Conservation (phyloP, 2,888 invertebrate genomes). For the Embidobia sp. region DNA sequence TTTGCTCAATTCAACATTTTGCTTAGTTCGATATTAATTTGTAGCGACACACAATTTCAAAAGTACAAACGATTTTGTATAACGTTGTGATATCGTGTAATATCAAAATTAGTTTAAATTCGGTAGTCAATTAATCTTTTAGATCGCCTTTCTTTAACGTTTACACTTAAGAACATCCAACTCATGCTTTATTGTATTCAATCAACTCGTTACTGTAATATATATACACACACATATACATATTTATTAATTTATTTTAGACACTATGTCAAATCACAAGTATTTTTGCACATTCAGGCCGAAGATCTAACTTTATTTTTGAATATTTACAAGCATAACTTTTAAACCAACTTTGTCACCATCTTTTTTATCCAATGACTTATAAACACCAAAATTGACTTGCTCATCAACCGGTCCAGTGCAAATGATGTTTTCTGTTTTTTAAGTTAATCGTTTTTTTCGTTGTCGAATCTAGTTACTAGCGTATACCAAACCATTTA, state of each 20-base stretch:
- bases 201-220: too few relatives aligned
- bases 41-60: conserved; percentile 9
- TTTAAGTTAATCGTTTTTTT: conserved; percentile 14
- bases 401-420: conserved; percentile 20
- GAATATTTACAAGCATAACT: conserved; percentile 16
- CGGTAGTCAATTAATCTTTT: conserved; percentile 11
- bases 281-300: too few relatives aligned
- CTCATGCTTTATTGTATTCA: too few relatives aligned
- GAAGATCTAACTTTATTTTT: too few relatives aligned
- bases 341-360: background rate
- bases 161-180: conserved; percentile 4
- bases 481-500: conserved; percentile 27
- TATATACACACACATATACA: too few relatives aligned
- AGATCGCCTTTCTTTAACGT: background rate
- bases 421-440: conserved; percentile 16
- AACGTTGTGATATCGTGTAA: conserved; percentile 24
- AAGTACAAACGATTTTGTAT: conserved; percentile 22
- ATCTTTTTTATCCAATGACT: background rate
- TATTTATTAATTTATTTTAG: too few relatives aligned
- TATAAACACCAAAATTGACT: conserved; percentile 17
- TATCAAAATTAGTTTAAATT: conserved; percentile 43
- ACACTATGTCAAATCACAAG: conserved; percentile 17
- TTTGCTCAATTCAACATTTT: conserved; percentile 31
- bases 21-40: conserved; percentile 23
- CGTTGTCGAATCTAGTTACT: conserved; percentile 28